Base-by-base conservation (phyloP, 1,140 invertebrate genomes). In the Brachionus plicatilis region DNA sequence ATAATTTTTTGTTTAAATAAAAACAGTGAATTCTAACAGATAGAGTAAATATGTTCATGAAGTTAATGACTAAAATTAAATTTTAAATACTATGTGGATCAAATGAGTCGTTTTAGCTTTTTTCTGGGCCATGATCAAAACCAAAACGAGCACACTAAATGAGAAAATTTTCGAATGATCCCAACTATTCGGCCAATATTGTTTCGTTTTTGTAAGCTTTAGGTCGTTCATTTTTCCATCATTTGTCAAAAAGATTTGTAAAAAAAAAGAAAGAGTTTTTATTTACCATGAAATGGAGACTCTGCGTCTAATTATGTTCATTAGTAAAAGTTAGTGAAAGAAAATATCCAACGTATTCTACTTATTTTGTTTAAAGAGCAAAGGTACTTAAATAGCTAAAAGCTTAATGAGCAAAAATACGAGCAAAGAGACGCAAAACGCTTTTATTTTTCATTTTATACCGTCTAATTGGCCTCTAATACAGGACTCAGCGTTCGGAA, bases 291-390 rank as follows among this genome's bases (percentile, higher is more conserved):
- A 72, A 72, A 43, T 43, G 41, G 33, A 72, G 37, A 72, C 68
- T 72, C 68, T 43, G 68, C 33, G 68, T 72, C 68, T 45, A 72
- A 72, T 72, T 72, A 72, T 72, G 41, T 72, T 43, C 68, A 72
- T 72, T 72, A 72, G 17, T 72, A 41, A 72, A 37, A 37, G 33
- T 37, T 37, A 37, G 33, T 68, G 65, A 68, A 68, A 68, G 20
- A 68, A 72, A 72, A 72, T 43, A 72, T 43, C 37, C 68, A 37
- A 43, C 33, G 68, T 72, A 72, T 72, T 72, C 41, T 72, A 72
- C 33, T 43, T 72, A 72, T 72, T 72, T 72, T 72, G 68, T 72
- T 72, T 72, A 72, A 72, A 72, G 68, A 72, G 68, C 68, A 72
- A n/a, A 72, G 68, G 68, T 45, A 72, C 68, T 72, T 72, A 72